Percentiles rank a stretch among this genome's conserved stretches.
Conservation (phyloP, 1,140 invertebrate genomes). For the Pentalonia nigronervosa region DNA sequence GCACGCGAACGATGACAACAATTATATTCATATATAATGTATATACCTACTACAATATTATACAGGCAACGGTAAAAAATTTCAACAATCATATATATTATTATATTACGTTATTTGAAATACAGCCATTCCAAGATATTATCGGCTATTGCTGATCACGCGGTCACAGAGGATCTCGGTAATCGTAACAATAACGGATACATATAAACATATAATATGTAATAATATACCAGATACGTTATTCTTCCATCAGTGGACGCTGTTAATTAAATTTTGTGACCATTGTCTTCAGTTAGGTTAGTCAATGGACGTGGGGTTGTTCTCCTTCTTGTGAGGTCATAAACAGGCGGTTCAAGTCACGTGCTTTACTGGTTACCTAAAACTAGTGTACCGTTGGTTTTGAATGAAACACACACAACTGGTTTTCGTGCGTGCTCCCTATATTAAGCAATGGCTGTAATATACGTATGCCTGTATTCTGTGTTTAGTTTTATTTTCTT, state of each 20-base stretch:
- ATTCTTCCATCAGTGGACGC: background rate
- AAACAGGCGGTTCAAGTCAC: slow-evolving; percentile 56
- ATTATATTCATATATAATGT: background rate
- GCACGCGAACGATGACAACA: background rate
- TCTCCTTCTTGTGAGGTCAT: slow-evolving; percentile 52
- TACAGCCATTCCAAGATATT: background rate
- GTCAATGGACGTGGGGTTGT: slow-evolving; percentile 28
- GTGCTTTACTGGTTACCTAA: slow-evolving; percentile 57
- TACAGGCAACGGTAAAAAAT: background rate
- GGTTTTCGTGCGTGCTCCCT: slow-evolving; percentile 49
- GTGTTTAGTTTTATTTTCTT: background rate
- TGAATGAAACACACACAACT: slow-evolving; percentile 50
- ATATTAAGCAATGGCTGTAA: slow-evolving; percentile 34
- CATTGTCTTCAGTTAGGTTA: slow-evolving; percentile 17
- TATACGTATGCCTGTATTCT: background rate
- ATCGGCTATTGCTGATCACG: background rate
- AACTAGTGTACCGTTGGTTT: slow-evolving; percentile 57
- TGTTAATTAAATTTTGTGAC: background rate
- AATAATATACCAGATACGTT: background rate
- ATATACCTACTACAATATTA: background rate
- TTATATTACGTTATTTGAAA: background rate
- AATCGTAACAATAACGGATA: background rate
- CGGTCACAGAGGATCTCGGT: background rate
- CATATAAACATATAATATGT: background rate
- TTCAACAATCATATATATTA: background rate